Base-by-base conservation (phyloP, 2,113 vertebrate genomes). In the Hyperoodon ampullatus region DNA sequence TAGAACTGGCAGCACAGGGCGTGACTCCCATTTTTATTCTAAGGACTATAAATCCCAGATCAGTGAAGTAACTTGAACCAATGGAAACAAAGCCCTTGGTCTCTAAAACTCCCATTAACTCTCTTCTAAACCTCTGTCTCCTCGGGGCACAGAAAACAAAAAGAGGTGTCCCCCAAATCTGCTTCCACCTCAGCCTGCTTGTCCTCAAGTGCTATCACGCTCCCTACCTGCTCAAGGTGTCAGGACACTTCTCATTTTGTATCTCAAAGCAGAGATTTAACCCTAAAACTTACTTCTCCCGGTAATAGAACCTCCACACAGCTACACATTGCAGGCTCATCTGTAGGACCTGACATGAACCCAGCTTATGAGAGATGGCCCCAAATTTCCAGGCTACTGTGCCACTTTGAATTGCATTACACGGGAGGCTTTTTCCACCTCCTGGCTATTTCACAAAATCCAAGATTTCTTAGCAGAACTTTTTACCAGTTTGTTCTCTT, bases 261-360 rank as follows among this genome's bases (percentile, higher is more conserved):
- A 30, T 93, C 77, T 90, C 65, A 60, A 81, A 93, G 70, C 5
- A 3, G 60, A 86, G 90, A 71, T 93, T 97, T 96, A 81, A 96
- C 95, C 88, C 81, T 33, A 65, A 88, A 81, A 60, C 66, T 44
- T 58, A 61, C 90, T 88, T 93, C 82, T 90, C 85, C 58, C 77
- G 19, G 75, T 5, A 35, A 88, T 2, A 84, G 63, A 70, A 53
- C 35, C 87, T 95, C 68, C 1, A 0, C 65, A 24, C 14, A 70
- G 61, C 55, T 58, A 85, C 58, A 90, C 55, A 75, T 71, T 12
- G 8, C 50, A 74, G 84, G 80, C 72, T 96, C 75, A 33, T 75
- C 63, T 18, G 9, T 21, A 75, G 77, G 70, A 84, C 3, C 55
- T n/a, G 75, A 86, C 28, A 35, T 47, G 68, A 90, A 55, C 70